Evolutionary conservation across 2,113 vertebrate species (phyloP), one percentile per base, ranked within the genome.

Genomic region (Grus americana): DNA sequence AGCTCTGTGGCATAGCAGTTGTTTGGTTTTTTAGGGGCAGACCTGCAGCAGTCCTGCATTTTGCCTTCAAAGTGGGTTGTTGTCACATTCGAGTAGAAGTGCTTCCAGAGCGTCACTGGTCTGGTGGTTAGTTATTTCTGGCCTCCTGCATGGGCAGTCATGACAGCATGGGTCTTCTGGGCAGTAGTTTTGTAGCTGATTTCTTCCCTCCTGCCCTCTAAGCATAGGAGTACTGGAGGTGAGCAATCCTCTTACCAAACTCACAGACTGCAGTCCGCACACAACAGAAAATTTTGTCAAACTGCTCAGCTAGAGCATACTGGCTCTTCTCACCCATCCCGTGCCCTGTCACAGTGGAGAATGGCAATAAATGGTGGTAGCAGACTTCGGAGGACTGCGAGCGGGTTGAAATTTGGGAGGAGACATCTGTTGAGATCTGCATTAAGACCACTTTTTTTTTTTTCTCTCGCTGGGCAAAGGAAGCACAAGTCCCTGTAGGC

Each of bases 261-360:
- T 57, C 0, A 0, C 6, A 34, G 15, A 22, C 26, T n/a, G 46
- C 46, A 21, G 23, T 62, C 73, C 2, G 4, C 49, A 55, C 15
- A 22, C 16, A 21, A 5, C 7, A 47, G 34, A 21, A 3, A 2
- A 20, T 23, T 36, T 78, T 19, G 12, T 75, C 26, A 62, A 42
- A 14, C 61, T 40, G 38, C 36, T 72, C 57, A 58, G 12, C 17
- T 49, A 24, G 17, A 88, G 32, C 23, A 10, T 21, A 6, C 32
- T 15, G 32, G 16, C n/a, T 63, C 20, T 84, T 90, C 27, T 84
- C 19, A 46, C 9, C 32, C 13, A 16, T 15, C 19, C 61, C 46
- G 0, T 75, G 36, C 32, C 49, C 26, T 66, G 16, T 79, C 8
- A 11, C 40, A 22, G 24, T 7, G 58, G 22, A 10, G 27, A n/a